Percentiles rank a stretch among this genome's conserved stretches.
Evolutionary conservation across 2,797 vertebrate species (phyloP).

Genomic region (Neopelma chrysocephalum): DNA sequence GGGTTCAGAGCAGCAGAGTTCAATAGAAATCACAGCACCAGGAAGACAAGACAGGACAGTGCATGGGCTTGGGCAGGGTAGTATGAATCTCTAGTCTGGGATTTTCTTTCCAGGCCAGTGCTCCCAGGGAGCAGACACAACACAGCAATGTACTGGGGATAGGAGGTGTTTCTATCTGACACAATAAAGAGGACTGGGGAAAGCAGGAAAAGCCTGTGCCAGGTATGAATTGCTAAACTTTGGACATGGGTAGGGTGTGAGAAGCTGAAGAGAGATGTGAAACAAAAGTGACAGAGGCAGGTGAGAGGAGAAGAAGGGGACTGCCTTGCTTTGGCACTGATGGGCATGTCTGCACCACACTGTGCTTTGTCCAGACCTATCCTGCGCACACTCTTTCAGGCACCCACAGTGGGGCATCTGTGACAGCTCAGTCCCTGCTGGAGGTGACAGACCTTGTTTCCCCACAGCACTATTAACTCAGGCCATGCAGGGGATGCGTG

Average conservation of each 20-base stretch:
- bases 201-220: neutral
- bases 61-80: neutral
- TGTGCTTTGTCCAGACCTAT: neutral
- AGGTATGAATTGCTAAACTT: fast-evolving
- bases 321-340: neutral
- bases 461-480: neutral
- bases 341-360: fast-evolving
- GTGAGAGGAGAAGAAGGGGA: neutral
- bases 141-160: neutral
- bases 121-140: neutral
- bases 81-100: neutral
- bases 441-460: neutral
- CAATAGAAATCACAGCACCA: neutral
- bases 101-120: neutral
- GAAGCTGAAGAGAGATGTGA: neutral
- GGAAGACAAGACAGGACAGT: neutral
- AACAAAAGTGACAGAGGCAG: neutral
- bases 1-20: neutral
- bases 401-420: fast-evolving
- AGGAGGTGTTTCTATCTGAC: neutral
- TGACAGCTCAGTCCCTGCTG: neutral
- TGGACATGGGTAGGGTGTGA: neutral
- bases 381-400: neutral
- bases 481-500: neutral
- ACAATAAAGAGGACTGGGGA: neutral